Base-by-base conservation (phyloP, 2,113 vertebrate genomes). In the Tetrax tetrax region DNA sequence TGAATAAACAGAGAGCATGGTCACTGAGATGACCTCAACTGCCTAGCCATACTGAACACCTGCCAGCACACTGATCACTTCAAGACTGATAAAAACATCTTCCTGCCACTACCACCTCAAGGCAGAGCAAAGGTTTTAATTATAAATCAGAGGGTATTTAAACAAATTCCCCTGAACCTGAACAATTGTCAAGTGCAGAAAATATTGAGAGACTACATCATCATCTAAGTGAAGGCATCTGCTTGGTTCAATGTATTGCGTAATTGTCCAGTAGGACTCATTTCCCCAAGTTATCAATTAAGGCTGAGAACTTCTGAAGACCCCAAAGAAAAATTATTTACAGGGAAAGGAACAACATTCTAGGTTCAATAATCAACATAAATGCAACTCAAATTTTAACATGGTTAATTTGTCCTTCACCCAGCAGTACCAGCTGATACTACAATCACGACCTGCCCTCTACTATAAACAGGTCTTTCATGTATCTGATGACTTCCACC, bases 61-160 rank as follows among this genome's bases (percentile, higher is more conserved):
- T 14, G 25, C 5, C 0, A 33, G 12, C 16, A 12, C 43, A 5
- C 23, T 0, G 13, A 6, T 4, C 12, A 0, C n/a, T 45, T 10
- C 35, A 7, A 22, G 43, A 14, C 16, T 4, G 0, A 33, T 27
- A 21, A 45, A 61, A 35, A n/a, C 3, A 1, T 14, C 38, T 4
- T 6, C 0, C 16, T 21, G 21, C 5, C 21, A 21, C 29, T 2
- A 41, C 31, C 0, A 27, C 76, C 83, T 43, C 5, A 4, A 29
- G 80, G 77, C 72, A 33, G n/a, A 69, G 38, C n/a, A 54, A 29
- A 41, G 79, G 12, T 37, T 89, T 59, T 7, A 27, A 50, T 6
- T 65, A 45, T 51, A 54, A 79, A 88, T 37, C 3, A 31, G 53
- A 50, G 15, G 48, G 24, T 10, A 22, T 47, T 95, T 57, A 27